These are phyloP conservation scores for Balaenoptera acutorostrata DNA, from an alignment of 2,113 vertebrate genomes.

Conservation along the genomic window DNA sequence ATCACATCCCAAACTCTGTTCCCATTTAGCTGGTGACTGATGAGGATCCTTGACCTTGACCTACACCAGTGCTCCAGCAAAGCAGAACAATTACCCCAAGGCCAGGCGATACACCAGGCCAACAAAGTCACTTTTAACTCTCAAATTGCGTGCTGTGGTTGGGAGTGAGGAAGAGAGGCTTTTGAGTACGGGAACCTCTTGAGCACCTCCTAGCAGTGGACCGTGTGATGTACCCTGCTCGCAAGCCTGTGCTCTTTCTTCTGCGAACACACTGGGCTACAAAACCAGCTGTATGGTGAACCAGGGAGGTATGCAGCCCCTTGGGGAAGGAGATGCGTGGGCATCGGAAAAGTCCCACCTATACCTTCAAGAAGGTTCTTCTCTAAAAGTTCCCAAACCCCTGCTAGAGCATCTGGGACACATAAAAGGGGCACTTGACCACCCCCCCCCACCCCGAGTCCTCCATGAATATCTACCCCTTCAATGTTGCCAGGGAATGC, in stretches of 20 bases:
- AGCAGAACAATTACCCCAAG: not conserved
- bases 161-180: not conserved
- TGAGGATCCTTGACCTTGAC: not conserved
- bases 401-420: not conserved
- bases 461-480: not conserved
- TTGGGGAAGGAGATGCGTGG: not conserved
- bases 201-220: not conserved
- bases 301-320: not conserved
- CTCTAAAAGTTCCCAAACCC: not conserved
- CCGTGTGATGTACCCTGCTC: not conserved
- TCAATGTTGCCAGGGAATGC: not conserved
- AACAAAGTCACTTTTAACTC: not conserved
- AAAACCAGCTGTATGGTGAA: not conserved
- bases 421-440: not conserved
- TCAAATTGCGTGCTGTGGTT: not conserved
- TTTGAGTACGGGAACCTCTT: not conserved
- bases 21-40: not conserved
- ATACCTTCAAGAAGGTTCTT: not conserved
- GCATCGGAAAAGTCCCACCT: not conserved
- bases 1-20: not conserved
- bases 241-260: not conserved
- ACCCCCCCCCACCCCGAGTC: fast-evolving
- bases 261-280: not conserved
- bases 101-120: not conserved
- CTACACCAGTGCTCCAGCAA: not conserved